Base-by-base conservation (phyloP, 2,888 invertebrate genomes). In the Macroteleia sp. region DNA sequence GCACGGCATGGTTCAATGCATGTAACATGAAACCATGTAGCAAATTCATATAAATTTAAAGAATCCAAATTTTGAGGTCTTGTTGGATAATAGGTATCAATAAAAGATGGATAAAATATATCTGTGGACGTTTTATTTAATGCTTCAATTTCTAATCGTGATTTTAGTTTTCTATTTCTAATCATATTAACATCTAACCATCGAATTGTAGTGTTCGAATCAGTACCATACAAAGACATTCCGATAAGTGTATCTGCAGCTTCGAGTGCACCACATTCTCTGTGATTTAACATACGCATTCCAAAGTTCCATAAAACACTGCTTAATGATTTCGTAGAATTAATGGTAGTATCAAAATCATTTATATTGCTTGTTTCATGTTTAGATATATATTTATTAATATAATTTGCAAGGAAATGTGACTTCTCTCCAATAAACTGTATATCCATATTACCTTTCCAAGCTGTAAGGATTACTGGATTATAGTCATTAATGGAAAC, bases 361-460 rank as follows among this genome's bases (percentile, higher is more conserved):
- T 52, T 46, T 4, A 36, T 48, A 69, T 81, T 74, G 56, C 77
- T 82, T 61, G 83, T 88, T 80, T 87, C 88, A 12, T 67, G 46
- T 82, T 88, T 88, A 8, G 41, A 30, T 16, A 79, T 75, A 75
- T 88, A 88, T 73, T 87, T 88, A 8, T 83, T 86, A 4, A 83
- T 36, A 39, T 86, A 85, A 48, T 80, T 82, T 22, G 77, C 83
- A 25, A 89, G 61, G 10, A 81, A 62, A 9, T 82, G n/a, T n/a
- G n/a, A n/a, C n/a, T n/a, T n/a, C n/a, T n/a, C n/a, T n/a, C n/a
- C n/a, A n/a, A n/a, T n/a, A n/a, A n/a, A n/a, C n/a, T n/a, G n/a
- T n/a, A n/a, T n/a, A n/a, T n/a, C n/a, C n/a, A n/a, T n/a, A n/a
- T n/a, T n/a, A n/a, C n/a, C n/a, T n/a, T n/a, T n/a, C n/a, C n/a